Conservation (phyloP, 2,888 invertebrate genomes). For the Andrena dorsata region DNA sequence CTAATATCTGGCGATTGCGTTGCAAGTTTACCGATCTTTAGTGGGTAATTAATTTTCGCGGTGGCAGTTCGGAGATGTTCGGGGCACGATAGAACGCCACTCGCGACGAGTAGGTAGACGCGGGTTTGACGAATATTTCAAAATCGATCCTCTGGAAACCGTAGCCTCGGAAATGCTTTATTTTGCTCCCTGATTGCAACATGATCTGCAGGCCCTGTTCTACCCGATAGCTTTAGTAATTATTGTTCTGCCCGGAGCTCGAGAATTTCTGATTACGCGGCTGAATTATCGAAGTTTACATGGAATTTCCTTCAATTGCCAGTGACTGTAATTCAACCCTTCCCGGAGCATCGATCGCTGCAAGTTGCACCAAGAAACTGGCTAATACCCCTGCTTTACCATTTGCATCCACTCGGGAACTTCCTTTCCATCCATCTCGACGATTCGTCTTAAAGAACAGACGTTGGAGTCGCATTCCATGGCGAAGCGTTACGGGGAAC, state of each 20-base stretch:
- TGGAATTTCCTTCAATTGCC: slow-evolving; percentile 1
- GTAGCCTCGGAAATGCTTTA: not conserved
- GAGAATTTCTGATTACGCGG: slow-evolving; percentile 3
- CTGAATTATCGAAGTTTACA: slow-evolving; percentile 8
- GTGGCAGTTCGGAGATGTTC: slow-evolving; percentile 6
- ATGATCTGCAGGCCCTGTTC: no score
- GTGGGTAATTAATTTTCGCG: slow-evolving; percentile 25
- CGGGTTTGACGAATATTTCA: not conserved
- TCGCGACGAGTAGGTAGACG: not conserved
- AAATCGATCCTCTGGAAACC: not conserved
- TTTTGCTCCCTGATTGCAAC: not conserved
- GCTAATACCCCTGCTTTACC: slow-evolving; percentile 42
- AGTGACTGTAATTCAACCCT: not conserved
- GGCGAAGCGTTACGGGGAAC: slow-evolving; percentile 51
- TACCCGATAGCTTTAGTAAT: no score
- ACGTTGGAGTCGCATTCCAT: slow-evolving; percentile 44
- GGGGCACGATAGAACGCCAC: not conserved
- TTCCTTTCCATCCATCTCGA: slow-evolving; percentile 33
- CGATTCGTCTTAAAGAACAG: slow-evolving; percentile 45
- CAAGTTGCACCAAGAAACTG: slow-evolving; percentile 37
- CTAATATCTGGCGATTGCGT: slow-evolving; percentile 20
- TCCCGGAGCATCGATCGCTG: slow-evolving; percentile 9
- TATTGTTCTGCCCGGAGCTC: no score
- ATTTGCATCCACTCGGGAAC: slow-evolving; percentile 9
- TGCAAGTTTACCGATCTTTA: slow-evolving; percentile 35